Conservation (phyloP, 2,113 vertebrate species). For the Chaetops frenatus region DNA sequence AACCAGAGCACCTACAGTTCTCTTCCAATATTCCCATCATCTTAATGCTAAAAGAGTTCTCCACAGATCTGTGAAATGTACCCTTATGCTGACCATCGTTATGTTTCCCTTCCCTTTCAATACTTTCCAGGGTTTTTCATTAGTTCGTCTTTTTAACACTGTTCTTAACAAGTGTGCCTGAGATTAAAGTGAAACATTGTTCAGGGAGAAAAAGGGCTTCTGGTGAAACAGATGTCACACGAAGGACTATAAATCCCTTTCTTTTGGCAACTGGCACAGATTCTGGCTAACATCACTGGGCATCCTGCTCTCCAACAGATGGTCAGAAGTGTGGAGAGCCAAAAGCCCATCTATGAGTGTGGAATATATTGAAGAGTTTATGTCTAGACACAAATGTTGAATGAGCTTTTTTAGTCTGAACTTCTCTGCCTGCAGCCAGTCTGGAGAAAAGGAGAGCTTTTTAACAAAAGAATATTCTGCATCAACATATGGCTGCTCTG, state of each 20-base stretch:
- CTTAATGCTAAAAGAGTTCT: background rate
- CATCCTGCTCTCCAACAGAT: constrained; percentile 41
- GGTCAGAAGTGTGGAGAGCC: background rate
- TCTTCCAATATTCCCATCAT: background rate
- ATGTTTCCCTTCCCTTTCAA: background rate
- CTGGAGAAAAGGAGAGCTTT: background rate
- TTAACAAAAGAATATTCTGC: constrained; percentile 4
- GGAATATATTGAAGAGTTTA: background rate
- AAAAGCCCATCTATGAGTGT: background rate
- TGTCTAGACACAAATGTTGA: background rate
- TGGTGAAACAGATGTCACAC: constrained; percentile 29
- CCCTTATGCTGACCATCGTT: background rate
- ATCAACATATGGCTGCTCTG: background rate
- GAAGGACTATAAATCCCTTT: background rate
- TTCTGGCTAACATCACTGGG: constrained; percentile 21
- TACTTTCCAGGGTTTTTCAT: background rate
- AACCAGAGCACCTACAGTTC: background rate
- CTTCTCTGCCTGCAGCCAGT: background rate
- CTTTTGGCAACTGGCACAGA: constrained; percentile 1
- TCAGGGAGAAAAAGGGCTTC: background rate
- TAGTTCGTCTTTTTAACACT: background rate
- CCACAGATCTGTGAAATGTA: background rate
- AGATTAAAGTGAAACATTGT: constrained; percentile 10
- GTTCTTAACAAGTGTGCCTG: background rate
- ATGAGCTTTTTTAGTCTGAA: background rate